Evolutionary conservation across 2,113 vertebrate species (phyloP).

Genomic region (Phrynosoma platyrhinos): DNA sequence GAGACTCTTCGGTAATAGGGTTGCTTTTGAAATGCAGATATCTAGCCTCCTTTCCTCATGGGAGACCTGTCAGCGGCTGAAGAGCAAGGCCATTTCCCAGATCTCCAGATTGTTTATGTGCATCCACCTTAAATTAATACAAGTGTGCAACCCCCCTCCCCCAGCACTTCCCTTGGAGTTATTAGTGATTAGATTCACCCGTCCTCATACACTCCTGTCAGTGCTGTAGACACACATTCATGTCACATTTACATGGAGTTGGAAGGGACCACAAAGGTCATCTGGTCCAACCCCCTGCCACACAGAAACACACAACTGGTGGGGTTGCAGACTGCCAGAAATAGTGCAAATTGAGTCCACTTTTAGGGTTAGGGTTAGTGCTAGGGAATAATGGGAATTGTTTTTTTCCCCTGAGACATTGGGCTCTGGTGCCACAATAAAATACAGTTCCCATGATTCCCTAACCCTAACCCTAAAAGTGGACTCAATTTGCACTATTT

Average conservation of each 20-base stretch:
- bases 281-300: no score
- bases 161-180: not conserved
- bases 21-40: not conserved
- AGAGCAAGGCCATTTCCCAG: not conserved
- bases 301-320: no score
- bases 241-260: not conserved
- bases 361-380: no score
- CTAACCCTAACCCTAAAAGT: no score
- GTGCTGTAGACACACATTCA: not conserved
- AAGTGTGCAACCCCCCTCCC: rapidly evolving
- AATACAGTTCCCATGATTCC: no score
- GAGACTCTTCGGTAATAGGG: not conserved
- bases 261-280: no score
- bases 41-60: not conserved
- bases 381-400: no score
- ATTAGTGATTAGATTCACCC: not conserved
- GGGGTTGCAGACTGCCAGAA: no score
- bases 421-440: no score
- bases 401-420: no score
- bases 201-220: not conserved
- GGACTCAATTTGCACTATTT: no score
- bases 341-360: no score
- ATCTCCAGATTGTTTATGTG: not conserved
- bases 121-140: rapidly evolving
- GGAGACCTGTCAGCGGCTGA: not conserved